These are phyloP conservation scores for Callionymus lyra DNA, from an alignment of 2,113 vertebrate species.

Conservation along the genomic window DNA sequence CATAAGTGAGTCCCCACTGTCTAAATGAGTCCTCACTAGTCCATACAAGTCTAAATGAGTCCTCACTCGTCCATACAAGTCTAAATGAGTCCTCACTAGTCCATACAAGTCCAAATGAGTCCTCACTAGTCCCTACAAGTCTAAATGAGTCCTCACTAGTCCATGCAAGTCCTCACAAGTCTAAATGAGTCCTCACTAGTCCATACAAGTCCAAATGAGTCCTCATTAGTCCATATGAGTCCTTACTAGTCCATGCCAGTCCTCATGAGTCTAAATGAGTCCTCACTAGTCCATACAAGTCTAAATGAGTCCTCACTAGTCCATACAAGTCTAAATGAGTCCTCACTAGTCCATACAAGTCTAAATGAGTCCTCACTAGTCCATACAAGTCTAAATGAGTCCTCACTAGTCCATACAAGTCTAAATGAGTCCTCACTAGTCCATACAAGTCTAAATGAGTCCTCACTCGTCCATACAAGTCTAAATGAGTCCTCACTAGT, in stretches of 20 bases:
- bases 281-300: too few species aligned
- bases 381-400: slow-evolving; percentile 47
- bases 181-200: not conserved
- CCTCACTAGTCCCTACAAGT: not conserved
- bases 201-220: slow-evolving; percentile 20
- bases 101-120: not conserved
- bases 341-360: too few species aligned
- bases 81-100: slow-evolving; percentile 46
- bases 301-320: not conserved
- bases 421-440: not conserved
- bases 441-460: slow-evolving; percentile 47
- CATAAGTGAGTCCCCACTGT: not conserved
- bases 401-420: too few species aligned
- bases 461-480: too few species aligned
- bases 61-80: not conserved
- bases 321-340: slow-evolving; percentile 47
- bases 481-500: not conserved
- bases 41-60: not conserved
- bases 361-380: not conserved
- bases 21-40: slow-evolving; percentile 54
- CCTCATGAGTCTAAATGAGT: too few species aligned
- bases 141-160: slow-evolving; percentile 30
- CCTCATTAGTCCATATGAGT: not conserved
- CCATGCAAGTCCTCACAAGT: too few species aligned
- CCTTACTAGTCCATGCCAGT: not conserved